Percentiles rank a stretch among this genome's conserved stretches.
These are phyloP conservation scores for Champsocephalus gunnari DNA, from an alignment of 2,797 vertebrate species.

Conservation along the genomic window DNA sequence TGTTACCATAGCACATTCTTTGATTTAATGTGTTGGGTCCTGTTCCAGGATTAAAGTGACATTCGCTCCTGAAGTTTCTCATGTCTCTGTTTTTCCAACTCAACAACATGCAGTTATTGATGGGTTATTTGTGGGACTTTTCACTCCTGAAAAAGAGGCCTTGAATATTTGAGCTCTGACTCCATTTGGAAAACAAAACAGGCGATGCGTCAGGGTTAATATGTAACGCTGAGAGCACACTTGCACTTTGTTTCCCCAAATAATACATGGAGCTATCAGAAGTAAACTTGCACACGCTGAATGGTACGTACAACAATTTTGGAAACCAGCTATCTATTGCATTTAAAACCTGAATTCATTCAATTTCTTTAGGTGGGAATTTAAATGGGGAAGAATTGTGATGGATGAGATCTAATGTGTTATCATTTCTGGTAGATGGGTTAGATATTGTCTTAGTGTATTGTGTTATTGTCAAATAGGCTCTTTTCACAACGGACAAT, in stretches of 20 bases:
- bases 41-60: conserved; percentile 80
- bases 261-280: conserved; percentile 67
- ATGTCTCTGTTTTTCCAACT: conserved; percentile 21
- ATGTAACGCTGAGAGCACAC: conserved; percentile 80
- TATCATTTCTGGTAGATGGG: background rate
- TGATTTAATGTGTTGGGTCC: conserved; percentile 65
- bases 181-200: conserved; percentile 29
- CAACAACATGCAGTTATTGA: conserved; percentile 4
- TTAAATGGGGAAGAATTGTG: no score
- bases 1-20: conserved; percentile 60
- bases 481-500: no score
- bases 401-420: background rate
- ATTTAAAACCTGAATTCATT: background rate
- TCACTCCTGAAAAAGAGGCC: background rate
- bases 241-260: conserved; percentile 88
- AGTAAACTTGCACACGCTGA: conserved; percentile 44
- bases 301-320: conserved; percentile 70
- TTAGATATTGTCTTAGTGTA: background rate
- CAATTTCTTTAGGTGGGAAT: no score
- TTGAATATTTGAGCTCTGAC: conserved; percentile 14
- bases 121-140: conserved; percentile 3
- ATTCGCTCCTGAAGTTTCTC: conserved; percentile 65
- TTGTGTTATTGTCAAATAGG: background rate
- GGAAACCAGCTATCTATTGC: background rate
- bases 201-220: conserved; percentile 78